phyloP scores from a whole-genome alignment of 2,797 vertebrate genomes.

The Bradypodion ventrale region DNA sequence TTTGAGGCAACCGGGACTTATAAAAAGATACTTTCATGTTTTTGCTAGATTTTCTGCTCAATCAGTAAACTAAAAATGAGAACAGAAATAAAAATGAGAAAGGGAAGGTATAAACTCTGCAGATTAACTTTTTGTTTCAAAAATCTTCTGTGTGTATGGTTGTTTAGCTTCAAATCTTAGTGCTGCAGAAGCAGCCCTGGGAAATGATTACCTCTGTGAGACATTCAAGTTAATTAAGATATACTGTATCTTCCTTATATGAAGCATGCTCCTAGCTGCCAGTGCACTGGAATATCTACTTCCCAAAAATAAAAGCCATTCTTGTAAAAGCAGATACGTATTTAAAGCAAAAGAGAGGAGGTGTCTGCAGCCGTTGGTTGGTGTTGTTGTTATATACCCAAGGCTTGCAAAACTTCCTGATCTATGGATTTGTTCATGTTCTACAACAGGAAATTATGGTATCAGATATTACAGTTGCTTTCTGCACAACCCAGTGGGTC shows the following conservation, averaged over 20 bases:
- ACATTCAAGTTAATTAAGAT: constrained; percentile 44
- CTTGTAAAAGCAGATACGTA: constrained; percentile 51
- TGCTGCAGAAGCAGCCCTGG: constrained; percentile 35
- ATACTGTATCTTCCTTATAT: constrained; percentile 3
- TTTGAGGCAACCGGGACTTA: constrained; percentile 56
- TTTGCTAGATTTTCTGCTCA: constrained; percentile 55
- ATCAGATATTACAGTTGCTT: constrained; percentile 2
- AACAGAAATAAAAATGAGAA: constrained; percentile 71
- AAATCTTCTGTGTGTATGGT: constrained; percentile 41
- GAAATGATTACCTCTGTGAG: constrained; percentile 34
- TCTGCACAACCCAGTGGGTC: neutral
- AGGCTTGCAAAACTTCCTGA: constrained; percentile 31
- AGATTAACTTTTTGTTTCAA: constrained; percentile 65
- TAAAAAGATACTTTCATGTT: constrained; percentile 64
- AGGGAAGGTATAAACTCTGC: constrained; percentile 51
- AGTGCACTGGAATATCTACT: constrained; percentile 8
- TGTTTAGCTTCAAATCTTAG: constrained; percentile 51
- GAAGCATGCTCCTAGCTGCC: constrained; percentile 23
- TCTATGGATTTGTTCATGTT: constrained; percentile 38
- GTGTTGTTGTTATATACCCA: constrained; percentile 38
- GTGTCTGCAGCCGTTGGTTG: constrained; percentile 21
- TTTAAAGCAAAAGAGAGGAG: constrained; percentile 52
- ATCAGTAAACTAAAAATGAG: constrained; percentile 54
- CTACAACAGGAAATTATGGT: constrained; percentile 30
- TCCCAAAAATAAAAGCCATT: constrained; percentile 31